Conservation (phyloP, 1,140 invertebrate genomes). For the Lepidostoma basale region DNA sequence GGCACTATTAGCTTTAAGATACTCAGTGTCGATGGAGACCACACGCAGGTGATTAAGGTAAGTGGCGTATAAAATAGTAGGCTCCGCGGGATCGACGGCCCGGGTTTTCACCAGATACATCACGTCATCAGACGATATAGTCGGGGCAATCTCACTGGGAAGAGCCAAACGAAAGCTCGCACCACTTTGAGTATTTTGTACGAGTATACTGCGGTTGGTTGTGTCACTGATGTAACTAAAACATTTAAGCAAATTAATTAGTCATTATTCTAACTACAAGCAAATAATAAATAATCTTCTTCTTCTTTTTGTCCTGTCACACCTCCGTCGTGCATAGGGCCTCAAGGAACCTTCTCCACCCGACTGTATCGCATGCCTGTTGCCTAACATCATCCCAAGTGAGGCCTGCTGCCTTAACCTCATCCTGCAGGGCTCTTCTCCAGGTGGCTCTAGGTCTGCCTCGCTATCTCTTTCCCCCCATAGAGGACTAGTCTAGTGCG, state of each 20-base stretch:
- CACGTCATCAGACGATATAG: conserved; percentile 59
- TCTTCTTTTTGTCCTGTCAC: no score
- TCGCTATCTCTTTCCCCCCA: no score
- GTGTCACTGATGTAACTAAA: conserved; percentile 68
- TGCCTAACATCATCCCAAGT: no score
- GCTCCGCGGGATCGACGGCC: conserved; percentile 58
- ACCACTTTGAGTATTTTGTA: conserved; percentile 65
- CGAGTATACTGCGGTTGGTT: conserved; percentile 65
- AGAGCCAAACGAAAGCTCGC: conserved; percentile 65
- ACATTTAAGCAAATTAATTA: background rate
- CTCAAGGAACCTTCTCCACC: no score
- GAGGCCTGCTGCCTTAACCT: no score
- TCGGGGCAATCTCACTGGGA: conserved; percentile 59
- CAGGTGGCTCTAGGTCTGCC: no score
- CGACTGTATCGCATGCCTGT: no score
- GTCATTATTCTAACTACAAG: background rate
- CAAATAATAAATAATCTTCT: no score
- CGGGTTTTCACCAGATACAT: conserved; percentile 64
- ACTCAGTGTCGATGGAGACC: conserved; percentile 63
- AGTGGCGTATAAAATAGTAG: conserved; percentile 62
- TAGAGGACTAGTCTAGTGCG: no score
- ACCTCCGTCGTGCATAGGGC: no score
- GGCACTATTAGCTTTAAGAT: conserved; percentile 60
- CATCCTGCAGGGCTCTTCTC: no score
- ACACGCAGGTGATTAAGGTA: conserved; percentile 63